Evolutionary conservation across 2,888 invertebrate species (phyloP), one percentile per base, ranked within the genome.

Genomic region (Cryptosula pallasiana): DNA sequence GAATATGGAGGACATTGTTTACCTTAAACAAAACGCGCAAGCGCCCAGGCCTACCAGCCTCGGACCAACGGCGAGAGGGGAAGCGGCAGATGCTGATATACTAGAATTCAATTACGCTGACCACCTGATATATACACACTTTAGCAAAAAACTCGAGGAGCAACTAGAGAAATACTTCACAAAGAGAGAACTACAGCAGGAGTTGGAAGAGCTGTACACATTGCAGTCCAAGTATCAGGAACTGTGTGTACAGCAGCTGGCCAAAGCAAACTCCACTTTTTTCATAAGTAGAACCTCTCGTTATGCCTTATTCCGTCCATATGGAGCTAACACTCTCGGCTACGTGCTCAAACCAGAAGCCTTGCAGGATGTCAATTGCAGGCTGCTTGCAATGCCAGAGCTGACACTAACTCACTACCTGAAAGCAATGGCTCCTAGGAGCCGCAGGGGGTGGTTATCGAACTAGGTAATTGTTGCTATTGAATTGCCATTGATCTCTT

Each of bases 361-460:
- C 2, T 5, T 23, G 25, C n/a, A 32, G 3, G 70, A 70, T 29
- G 32, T 70, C 3, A 54, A 36, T 23, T 70, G 70, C 32, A n/a
- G 70, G 25, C 45, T 70, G 32, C 35, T 70, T 9, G 70, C 45
- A 5, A 36, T 70, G 70, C 70, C 70, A 20, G 70, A 70, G 45
- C 70, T 70, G 3, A 36, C 35, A 5, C 9, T 70, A 2, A 70
- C 70, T 2, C 25, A 70, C 25, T 70, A 29, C 45, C 35, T 76
- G 2, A 63, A 63, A 27, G 63, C 25, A n/a, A 27, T 63, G 9
- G 63, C 63, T 13, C 25, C 63, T 45, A 45, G 45, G 20, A 20
- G 5, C 9, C 5, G 20, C 5, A 20, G 20, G 45, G 45, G 45
- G 5, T 45, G 45, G 45, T 45, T 45, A 45, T 20, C n/a, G n/a